phyloP scores from a whole-genome alignment of 2,113 vertebrate genomes.

The Lamprotornis superbus region DNA sequence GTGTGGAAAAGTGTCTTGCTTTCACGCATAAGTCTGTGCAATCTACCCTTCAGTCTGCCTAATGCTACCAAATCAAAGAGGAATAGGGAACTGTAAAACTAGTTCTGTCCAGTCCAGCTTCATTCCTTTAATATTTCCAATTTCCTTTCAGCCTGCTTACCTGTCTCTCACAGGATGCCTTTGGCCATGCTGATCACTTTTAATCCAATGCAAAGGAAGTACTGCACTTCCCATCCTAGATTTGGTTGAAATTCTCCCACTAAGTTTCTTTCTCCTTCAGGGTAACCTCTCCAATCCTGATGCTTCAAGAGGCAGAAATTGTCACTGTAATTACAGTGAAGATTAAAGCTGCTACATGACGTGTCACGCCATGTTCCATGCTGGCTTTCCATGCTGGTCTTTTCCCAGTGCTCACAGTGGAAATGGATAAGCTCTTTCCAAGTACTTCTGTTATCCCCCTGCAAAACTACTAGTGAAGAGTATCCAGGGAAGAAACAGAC shows the following conservation, averaged over 20 bases:
- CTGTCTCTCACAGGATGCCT: constrained; percentile 7
- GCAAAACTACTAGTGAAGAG: background rate
- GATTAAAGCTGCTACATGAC: background rate
- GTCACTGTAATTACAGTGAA: constrained; percentile 4
- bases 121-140: constrained; percentile 48
- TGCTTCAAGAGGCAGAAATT: constrained; percentile 36
- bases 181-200: constrained; percentile 2
- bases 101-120: constrained; percentile 43
- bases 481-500: background rate
- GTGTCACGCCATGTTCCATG: background rate
- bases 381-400: background rate
- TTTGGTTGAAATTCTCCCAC: background rate
- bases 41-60: background rate
- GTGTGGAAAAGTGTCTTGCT: constrained; percentile 5
- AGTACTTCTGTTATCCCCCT: background rate
- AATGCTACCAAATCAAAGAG: background rate
- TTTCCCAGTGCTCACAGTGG: background rate
- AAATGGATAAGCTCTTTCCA: background rate
- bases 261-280: background rate
- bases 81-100: constrained; percentile 48
- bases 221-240: background rate
- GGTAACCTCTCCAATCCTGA: background rate
- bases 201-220: background rate
- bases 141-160: constrained; percentile 34
- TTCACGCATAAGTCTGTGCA: background rate